Evolutionary conservation across 1,140 invertebrate species (phyloP), one percentile per base, ranked within the genome.

Genomic region (Rhyacophila brunnea): DNA sequence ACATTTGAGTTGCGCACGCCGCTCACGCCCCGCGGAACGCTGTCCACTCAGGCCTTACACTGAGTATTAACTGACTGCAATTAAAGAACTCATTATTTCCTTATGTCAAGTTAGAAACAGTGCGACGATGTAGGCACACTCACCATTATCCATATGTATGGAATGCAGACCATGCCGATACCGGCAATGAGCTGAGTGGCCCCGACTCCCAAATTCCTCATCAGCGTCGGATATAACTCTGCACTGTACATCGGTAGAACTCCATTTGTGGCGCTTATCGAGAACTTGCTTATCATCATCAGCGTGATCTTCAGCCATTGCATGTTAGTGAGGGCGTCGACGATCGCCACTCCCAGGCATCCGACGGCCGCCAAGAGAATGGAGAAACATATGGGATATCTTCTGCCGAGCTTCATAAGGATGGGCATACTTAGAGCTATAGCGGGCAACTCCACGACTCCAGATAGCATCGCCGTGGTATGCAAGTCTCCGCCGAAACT

Each of bases 191-290:
- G 77, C 68, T 88, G 88, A 66, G 84, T 87, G 1, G 84, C 84
- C 1, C 87, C 87, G 6, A 89, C 86, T 7, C 87, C 87, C 36
- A 88, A 75, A 68, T 89, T 89, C 50, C 87, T 80, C 62, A 89
- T 84, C 38, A 85, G 77, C 1, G 87, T 89, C 1, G 87, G 87
- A 74, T 87, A 89, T 3, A 89, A 70, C 70, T 89, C 87, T 1
- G 87, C 87, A 1, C 87, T 88, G 65, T 84, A 89, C 7, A 88
- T 86, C 0, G 87, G 87, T 74, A 88, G 77, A 53, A 88, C 83
- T 60, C 86, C 87, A 65, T 89, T 88, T 1, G 85, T 84, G 1
- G 84, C 81, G 34, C 84, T 84, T 19, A 88, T 85, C 2, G 85
- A 82, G 65, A 88, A 87, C 72, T 88, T 88, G 47, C 83, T 83